Evolutionary conservation across 37 sponge, comb jelly and placozoan genomes (phyloP), one percentile per base, ranked within the genome.

Genomic region (Oscarella lobularis): DNA sequence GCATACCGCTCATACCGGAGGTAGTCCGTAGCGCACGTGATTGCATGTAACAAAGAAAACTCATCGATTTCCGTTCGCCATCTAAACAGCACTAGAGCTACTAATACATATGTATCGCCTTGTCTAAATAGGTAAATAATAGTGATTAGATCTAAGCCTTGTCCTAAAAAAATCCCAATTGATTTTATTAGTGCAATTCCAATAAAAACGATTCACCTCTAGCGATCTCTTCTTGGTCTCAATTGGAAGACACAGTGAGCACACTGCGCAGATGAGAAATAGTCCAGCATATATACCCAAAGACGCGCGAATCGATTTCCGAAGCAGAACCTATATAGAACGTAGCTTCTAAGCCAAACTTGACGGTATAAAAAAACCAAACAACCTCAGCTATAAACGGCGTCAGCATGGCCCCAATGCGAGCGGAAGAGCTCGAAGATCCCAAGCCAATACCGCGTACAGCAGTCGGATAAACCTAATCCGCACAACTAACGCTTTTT

Each of bases 391-490:
- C 87, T 27, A 87, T 36, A 38, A 75, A 83, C 0, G 92, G 92
- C 27, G 85, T 71, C 3, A 87, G 5, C 1, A 91, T 77, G 2
- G 85, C 92, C 41, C 92, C 92, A 29, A 87, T 68, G 32, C 92
- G 81, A 5, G 85, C 83, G 33, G 75, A 69, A 36, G 78, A 48
- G 60, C 82, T 81, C 40, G 75, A 71, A 0, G 79, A 3, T n/a
- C 83, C 82, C 41, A 91, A 14, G 9, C 77, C 83, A 40, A 87
- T 72, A 36, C 76, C 88, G 60, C 92, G 76, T 9, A 82, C 68
- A 6, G 31, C 77, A 9, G 92, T 91, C 2, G 92, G 87, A 48
- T 82, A 91, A n/a, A 84, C 88, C 75, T 91, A n/a, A n/a, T n/a
- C n/a, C 80, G 60, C 60, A n/a, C n/a, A n/a, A n/a, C n/a, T n/a